phyloP scores from a whole-genome alignment of 2,888 invertebrate genomes.

The Drosophila subsilvestris region DNA sequence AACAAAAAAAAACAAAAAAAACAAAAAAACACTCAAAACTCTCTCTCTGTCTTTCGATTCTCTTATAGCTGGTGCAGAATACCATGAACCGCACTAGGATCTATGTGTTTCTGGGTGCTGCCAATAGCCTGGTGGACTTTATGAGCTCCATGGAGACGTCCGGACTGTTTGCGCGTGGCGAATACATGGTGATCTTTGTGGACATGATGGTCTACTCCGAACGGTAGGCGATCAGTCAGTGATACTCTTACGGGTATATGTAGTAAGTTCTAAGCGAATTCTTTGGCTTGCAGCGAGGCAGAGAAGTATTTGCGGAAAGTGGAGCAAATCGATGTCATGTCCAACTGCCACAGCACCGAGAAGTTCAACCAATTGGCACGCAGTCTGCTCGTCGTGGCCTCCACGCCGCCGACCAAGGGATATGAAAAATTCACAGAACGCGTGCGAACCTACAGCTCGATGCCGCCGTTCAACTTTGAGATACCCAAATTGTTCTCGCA shows the following conservation, averaged over 20 bases:
- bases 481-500: conserved; percentile 86
- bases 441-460: conserved; percentile 91
- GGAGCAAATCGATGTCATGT: conserved; percentile 86
- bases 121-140: conserved; percentile 94
- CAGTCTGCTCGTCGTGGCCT: conserved; percentile 94
- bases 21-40: neutral
- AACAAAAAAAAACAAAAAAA: neutral
- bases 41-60: neutral
- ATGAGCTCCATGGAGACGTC: conserved; percentile 96
- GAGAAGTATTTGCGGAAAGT: conserved; percentile 91
- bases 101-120: conserved; percentile 96
- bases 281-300: conserved; percentile 86
- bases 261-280: too few relatives aligned
- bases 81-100: conserved; percentile 95
- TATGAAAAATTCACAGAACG: conserved; percentile 91
- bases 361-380: conserved; percentile 88
- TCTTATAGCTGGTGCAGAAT: conserved; percentile 86
- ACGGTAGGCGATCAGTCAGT: conserved; percentile 84
- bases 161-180: conserved; percentile 94
- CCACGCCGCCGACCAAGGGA: conserved; percentile 91
- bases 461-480: conserved; percentile 92
- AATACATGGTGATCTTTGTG: conserved; percentile 97
- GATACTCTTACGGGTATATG: neutral
- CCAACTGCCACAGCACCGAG: conserved; percentile 86
- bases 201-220: conserved; percentile 95